These are phyloP conservation scores for Littorina saxatilis DNA, from an alignment of 1,140 invertebrate genomes.

Conservation along the genomic window DNA sequence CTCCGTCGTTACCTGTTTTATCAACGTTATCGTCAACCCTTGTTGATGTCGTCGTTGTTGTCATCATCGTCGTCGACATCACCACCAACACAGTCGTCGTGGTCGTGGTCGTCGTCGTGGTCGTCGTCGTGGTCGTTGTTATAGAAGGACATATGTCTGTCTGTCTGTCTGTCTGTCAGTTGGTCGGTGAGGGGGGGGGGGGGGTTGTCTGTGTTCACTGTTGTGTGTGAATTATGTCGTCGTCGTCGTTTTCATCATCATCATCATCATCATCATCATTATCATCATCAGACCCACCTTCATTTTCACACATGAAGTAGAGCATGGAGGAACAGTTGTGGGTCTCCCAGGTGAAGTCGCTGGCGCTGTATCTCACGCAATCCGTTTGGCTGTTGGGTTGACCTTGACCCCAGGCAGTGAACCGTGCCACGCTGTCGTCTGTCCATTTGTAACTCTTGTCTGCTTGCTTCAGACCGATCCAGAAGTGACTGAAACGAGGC, in stretches of 20 bases:
- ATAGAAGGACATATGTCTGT: too few relatives aligned
- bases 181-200: neutral
- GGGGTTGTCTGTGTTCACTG: neutral
- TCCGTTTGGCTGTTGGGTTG: constrained; percentile 28
- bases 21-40: too few relatives aligned
- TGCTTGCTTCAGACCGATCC: constrained; percentile 24
- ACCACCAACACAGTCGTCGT: too few relatives aligned
- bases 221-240: neutral
- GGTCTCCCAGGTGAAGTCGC: constrained; percentile 31
- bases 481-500: constrained; percentile 31
- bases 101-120: too few relatives aligned
- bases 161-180: too few relatives aligned
- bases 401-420: constrained; percentile 33
- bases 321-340: constrained; percentile 29
- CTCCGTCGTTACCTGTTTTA: too few relatives aligned
- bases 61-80: too few relatives aligned
- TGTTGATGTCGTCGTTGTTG: too few relatives aligned
- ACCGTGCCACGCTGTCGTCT: constrained; percentile 9
- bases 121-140: too few relatives aligned
- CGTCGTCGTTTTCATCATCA: too few relatives aligned
- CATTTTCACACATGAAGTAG: constrained; percentile 34
- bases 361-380: constrained; percentile 19
- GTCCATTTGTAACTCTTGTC: constrained; percentile 2
- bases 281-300: constrained; percentile 3
- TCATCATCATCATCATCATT: neutral